These are phyloP conservation scores for Laterallus jamaicensis DNA, from an alignment of 2,113 vertebrate genomes.

Conservation along the genomic window DNA sequence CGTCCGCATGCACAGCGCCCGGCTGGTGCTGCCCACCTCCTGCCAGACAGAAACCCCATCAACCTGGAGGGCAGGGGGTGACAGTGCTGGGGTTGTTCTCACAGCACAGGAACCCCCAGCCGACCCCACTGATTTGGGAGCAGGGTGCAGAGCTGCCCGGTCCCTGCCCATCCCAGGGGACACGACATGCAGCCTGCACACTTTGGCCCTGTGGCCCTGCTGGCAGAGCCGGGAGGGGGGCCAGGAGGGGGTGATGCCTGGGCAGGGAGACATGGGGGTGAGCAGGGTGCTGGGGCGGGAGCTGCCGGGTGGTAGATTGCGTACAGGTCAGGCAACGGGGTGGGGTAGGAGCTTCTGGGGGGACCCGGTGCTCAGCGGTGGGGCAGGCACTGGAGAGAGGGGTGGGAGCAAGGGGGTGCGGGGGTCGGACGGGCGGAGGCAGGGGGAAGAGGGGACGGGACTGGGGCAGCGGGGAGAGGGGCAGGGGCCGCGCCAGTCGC, in stretches of 20 bases:
- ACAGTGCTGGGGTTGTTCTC: neutral
- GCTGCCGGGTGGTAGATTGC: neutral
- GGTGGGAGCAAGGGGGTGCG: neutral
- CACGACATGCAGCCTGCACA: fast-evolving
- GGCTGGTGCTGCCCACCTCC: neutral
- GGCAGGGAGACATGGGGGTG: neutral
- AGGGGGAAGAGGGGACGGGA: too few species aligned
- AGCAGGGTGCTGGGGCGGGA: neutral
- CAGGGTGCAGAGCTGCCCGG: neutral
- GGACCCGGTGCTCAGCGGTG: neutral
- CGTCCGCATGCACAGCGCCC: fast-evolving
- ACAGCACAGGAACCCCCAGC: fast-evolving
- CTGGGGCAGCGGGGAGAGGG: too few species aligned
- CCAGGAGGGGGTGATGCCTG: neutral
- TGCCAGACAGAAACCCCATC: neutral
- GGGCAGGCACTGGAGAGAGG: neutral
- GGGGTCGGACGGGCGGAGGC: neutral
- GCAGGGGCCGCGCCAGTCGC: too few species aligned
- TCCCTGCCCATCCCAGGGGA: neutral
- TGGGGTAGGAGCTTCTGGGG: neutral
- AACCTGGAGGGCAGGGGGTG: fast-evolving
- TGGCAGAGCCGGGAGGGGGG: neutral
- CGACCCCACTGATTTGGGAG: neutral
- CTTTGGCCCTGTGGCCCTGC: neutral
- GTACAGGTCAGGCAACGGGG: too few species aligned